These are phyloP conservation scores for Hypena proboscidalis DNA, from an alignment of 2,888 invertebrate genomes.

Conservation along the genomic window DNA sequence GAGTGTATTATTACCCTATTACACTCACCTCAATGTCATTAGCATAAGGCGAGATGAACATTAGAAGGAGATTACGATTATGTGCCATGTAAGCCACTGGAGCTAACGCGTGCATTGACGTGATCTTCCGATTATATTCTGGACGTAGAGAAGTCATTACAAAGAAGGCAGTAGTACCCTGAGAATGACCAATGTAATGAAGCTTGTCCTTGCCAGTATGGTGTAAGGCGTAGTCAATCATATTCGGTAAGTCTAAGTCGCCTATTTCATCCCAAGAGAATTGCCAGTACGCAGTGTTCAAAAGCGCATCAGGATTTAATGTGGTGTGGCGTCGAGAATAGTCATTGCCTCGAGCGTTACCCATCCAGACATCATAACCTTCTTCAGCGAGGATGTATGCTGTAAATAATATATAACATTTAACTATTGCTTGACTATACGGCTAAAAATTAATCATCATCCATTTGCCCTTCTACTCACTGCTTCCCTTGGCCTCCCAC, in stretches of 20 bases:
- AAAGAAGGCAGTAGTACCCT: slow-evolving; percentile 88
- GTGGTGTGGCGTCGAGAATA: slow-evolving; percentile 86
- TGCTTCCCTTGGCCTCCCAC: no score
- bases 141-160: slow-evolving; percentile 88
- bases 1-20: no score
- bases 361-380: slow-evolving; percentile 93
- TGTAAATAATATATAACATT: no score
- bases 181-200: slow-evolving; percentile 93
- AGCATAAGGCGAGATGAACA: slow-evolving; percentile 69
- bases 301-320: slow-evolving; percentile 62
- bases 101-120: slow-evolving; percentile 88
- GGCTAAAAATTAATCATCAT: no score
- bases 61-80: slow-evolving; percentile 78
- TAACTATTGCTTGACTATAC: no score
- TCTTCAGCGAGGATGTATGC: slow-evolving; percentile 86
- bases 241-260: slow-evolving; percentile 90
- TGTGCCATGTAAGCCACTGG: slow-evolving; percentile 88
- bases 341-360: slow-evolving; percentile 91
- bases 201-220: slow-evolving; percentile 85
- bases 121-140: slow-evolving; percentile 88
- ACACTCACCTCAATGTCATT: slow-evolving; percentile 70
- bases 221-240: slow-evolving; percentile 89
- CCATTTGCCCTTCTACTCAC: no score
- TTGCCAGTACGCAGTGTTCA: slow-evolving; percentile 85
- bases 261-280: slow-evolving; percentile 95